Base-by-base conservation (phyloP, 2,797 vertebrate species). In the Cephalopachus bancanus region DNA sequence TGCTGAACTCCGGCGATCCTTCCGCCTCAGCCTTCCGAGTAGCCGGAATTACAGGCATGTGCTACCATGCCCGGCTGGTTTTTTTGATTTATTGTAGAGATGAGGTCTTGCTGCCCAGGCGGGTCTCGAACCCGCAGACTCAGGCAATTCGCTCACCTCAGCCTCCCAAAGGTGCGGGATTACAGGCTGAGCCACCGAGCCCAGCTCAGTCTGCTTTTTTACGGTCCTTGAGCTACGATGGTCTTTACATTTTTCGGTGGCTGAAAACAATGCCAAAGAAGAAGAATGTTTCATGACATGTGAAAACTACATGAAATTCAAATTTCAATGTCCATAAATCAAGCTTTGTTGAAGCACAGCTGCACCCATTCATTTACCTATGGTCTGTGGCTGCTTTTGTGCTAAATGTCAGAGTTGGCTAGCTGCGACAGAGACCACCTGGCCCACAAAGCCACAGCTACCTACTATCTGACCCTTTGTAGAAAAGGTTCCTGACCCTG, bases 221-320 rank as follows among this genome's bases (percentile, higher is more conserved):
- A 53, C 4, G 83, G 28, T 15, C n/a, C 8, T 24, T 4, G 33
- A 60, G 33, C 16, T 86, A 59, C 22, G 69, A 72, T 10, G 17
- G 59, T 93, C 74, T 89, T 44, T 19, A 33, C 9, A 26, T 19
- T 92, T 95, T 67, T 28, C 93, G 60, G 55, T 12, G 22, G 83
- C 33, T 72, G 55, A 15, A 10, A 72, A 37, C 72, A 78, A 97
- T n/a, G 60, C 75, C 55, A 49, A 75, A 83, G 12, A 86, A 83
- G 12, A 86, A 33, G 4, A 75, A 44, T 2, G 75, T 64, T 72
- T 95, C 85, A 53, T 30, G 33, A 59, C 15, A 17, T 1, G 49
- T 84, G 71, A 78, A 83, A 78, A 94, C 37, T 8, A 86, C 5
- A 12, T 10, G 51, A 83, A 64, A 93, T 89, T 94, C 57, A 49